Percentiles rank a stretch among this genome's conserved stretches.
phyloP scores from a whole-genome alignment of 2,113 vertebrate species.

The Pluvialis apricaria region DNA sequence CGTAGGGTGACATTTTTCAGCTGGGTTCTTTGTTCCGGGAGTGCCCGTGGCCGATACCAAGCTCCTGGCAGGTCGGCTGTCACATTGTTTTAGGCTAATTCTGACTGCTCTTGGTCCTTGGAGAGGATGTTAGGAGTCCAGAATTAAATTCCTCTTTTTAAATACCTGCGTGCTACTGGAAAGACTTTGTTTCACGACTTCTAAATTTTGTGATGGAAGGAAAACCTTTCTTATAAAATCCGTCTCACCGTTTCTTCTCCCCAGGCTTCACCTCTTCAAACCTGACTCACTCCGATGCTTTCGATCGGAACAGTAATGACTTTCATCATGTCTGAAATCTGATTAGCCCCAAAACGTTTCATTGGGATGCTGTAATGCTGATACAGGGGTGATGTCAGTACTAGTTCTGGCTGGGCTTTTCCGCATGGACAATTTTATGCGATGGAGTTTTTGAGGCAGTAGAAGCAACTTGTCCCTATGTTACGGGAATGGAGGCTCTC shows the following conservation, averaged over 20 bases:
- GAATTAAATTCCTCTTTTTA: background rate
- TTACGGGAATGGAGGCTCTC: accelerated
- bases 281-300: accelerated
- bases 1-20: background rate
- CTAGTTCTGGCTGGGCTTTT: background rate
- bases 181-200: background rate
- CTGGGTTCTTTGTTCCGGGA: background rate
- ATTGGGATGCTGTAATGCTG: background rate
- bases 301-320: accelerated
- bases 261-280: background rate
- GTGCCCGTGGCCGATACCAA: background rate
- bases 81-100: background rate
- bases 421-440: accelerated
- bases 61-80: background rate
- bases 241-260: background rate
- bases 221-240: background rate
- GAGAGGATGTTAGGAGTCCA: background rate
- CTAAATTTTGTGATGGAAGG: background rate
- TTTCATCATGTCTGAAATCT: background rate
- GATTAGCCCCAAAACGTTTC: background rate
- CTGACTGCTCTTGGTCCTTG: background rate
- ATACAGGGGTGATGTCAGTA: background rate
- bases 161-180: background rate
- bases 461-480: background rate
- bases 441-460: background rate